phyloP scores from a whole-genome alignment of 1,140 invertebrate species.

The Pseudomyrmex dendroicus region DNA sequence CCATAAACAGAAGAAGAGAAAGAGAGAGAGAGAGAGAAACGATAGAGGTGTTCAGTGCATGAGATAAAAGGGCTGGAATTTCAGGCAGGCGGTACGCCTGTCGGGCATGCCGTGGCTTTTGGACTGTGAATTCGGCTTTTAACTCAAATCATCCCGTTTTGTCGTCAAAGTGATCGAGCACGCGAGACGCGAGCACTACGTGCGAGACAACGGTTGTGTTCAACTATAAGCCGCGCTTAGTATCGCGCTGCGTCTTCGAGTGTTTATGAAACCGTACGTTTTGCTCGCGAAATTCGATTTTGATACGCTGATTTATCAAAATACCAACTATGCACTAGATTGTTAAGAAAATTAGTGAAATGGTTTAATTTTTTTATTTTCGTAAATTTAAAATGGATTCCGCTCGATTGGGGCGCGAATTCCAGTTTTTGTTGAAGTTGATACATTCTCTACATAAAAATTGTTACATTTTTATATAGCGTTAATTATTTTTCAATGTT shows the following conservation, averaged over 20 bases:
- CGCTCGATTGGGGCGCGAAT: too few species aligned
- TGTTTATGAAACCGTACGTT: not conserved
- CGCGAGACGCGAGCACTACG: not conserved
- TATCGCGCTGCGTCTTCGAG: not conserved
- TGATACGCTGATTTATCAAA: too few species aligned
- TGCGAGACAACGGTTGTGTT: constrained; percentile 18
- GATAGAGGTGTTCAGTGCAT: constrained; percentile 3
- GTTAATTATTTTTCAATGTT: too few species aligned
- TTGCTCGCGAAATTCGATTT: not conserved
- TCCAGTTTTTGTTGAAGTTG: too few species aligned
- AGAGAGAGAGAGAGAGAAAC: constrained; percentile 26
- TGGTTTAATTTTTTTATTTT: too few species aligned
- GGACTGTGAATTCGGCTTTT: constrained; percentile 48
- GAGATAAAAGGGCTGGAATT: constrained; percentile 58
- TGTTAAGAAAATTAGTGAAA: not conserved
- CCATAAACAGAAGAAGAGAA: constrained; percentile 25
- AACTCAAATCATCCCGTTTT: constrained; percentile 32
- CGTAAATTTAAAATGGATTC: too few species aligned
- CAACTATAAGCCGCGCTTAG: not conserved
- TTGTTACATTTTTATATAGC: too few species aligned
- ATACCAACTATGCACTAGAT: not conserved
- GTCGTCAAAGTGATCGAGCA: constrained; percentile 44
- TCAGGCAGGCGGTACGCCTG: constrained; percentile 31
- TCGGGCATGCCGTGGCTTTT: constrained; percentile 33
- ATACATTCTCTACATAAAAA: too few species aligned